These are phyloP conservation scores for Neoarius graeffei DNA, from an alignment of 2,113 vertebrate genomes.

Conservation along the genomic window DNA sequence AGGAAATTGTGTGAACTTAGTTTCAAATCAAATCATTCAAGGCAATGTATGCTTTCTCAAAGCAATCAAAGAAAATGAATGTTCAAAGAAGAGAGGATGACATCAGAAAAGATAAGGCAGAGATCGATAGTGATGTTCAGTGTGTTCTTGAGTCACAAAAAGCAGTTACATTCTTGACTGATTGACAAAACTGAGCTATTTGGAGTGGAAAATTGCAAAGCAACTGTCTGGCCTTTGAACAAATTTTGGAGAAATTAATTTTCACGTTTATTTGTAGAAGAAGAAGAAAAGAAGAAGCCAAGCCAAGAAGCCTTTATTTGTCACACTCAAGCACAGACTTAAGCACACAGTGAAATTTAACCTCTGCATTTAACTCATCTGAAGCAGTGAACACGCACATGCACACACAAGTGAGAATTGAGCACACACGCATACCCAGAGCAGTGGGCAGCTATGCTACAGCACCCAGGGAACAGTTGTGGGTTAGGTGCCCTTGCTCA, in stretches of 20 bases:
- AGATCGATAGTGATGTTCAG: neutral
- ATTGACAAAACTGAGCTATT: neutral
- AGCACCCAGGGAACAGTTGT: too few species aligned
- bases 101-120: conserved; percentile 7
- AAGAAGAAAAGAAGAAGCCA: too few species aligned
- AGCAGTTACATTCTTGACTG: neutral
- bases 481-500: too few species aligned
- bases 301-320: too few species aligned
- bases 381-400: too few species aligned
- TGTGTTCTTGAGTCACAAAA: neutral
- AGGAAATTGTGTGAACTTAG: conserved; percentile 48
- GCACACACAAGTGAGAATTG: too few species aligned
- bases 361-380: too few species aligned
- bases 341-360: too few species aligned
- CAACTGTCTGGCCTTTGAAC: neutral
- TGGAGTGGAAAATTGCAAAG: neutral
- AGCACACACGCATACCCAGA: too few species aligned
- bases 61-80: conserved; percentile 31
- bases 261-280: neutral
- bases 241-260: neutral
- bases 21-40: conserved; percentile 50
- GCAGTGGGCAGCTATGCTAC: too few species aligned
- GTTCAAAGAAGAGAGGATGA: conserved; percentile 24
- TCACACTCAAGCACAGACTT: too few species aligned
- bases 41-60: conserved; percentile 32